These are phyloP conservation scores for Chrysocyon brachyurus DNA, from an alignment of 2,797 vertebrate species.

Conservation along the genomic window DNA sequence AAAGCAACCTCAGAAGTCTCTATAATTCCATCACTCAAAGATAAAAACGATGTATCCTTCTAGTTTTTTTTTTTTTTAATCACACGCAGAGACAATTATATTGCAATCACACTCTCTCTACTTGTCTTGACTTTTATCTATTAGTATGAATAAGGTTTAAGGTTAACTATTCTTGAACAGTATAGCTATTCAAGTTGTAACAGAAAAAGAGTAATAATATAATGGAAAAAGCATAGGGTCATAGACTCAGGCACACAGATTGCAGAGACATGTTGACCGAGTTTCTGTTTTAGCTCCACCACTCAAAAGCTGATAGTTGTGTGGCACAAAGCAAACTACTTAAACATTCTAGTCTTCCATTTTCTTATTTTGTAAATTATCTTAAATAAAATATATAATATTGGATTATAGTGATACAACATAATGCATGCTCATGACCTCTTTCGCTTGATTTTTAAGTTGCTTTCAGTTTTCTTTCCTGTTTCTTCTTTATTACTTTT, in stretches of 20 bases:
- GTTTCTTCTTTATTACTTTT: background rate
- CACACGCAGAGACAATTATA: background rate
- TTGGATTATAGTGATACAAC: background rate
- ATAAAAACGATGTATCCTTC: background rate
- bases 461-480: background rate
- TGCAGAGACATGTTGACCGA: background rate
- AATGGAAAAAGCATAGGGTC: background rate
- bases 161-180: background rate
- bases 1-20: background rate
- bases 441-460: background rate
- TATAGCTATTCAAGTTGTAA: background rate
- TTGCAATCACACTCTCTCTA: background rate
- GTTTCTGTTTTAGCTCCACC: background rate
- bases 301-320: background rate
- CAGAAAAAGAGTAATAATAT: background rate
- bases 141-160: background rate
- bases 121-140: background rate
- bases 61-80: background rate
- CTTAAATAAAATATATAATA: background rate
- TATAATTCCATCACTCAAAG: background rate
- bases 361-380: background rate
- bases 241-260: no score
- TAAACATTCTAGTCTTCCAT: background rate
- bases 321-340: background rate
- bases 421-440: background rate